Base-by-base conservation (phyloP, 2,888 invertebrate genomes). In the Athripsodes cinereus region DNA sequence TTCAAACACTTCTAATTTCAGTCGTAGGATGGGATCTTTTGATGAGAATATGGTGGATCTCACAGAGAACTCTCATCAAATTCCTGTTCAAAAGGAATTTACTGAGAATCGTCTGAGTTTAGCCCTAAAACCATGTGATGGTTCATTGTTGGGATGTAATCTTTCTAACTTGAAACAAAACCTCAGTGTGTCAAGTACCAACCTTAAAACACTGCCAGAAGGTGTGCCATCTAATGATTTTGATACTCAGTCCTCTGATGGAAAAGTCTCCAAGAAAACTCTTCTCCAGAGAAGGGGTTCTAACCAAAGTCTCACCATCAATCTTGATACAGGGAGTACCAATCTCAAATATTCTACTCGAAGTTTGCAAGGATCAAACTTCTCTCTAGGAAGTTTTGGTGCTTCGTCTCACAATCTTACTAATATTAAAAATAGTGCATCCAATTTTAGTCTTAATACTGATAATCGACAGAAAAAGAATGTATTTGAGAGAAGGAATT, bases 401-500 rank as follows among this genome's bases (percentile, higher is more conserved):
- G 70, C 76, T 0, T 79, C 79, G 0, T 74, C 72, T 55, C 78
- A 77, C 59, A 79, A 77, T 57, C 64, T 78, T 40, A 67, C 72
- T 0, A 72, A 75, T 5, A 78, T 78, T 0, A 67, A 79, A 47
- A 76, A 75, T 0, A 78, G 78, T 59, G 68, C 76, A 60, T 78
- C 78, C 0, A 79, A 78, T 60, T 78, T 76, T 61, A 78, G 77
- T 55, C 67, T 79, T 1, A 77, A 73, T 59, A 73, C 75, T 1
- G 75, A 76, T 22, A 66, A 65, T 31, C 66, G 77, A 20, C 76
- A 75, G 50, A 81, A 81, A 49, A 88, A 87, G 64, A 83, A 90
- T 21, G 79, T 91, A 1, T 71, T 92, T 47, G 91, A 92, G 65
- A 81, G 94, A 50, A 79, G 94, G 52, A 94, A 94, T 59, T 94